Percentiles rank a stretch among this genome's conserved stretches.
Evolutionary conservation across 1,140 invertebrate species (phyloP).

Genomic region (Trachymyrmex septentrionalis): DNA sequence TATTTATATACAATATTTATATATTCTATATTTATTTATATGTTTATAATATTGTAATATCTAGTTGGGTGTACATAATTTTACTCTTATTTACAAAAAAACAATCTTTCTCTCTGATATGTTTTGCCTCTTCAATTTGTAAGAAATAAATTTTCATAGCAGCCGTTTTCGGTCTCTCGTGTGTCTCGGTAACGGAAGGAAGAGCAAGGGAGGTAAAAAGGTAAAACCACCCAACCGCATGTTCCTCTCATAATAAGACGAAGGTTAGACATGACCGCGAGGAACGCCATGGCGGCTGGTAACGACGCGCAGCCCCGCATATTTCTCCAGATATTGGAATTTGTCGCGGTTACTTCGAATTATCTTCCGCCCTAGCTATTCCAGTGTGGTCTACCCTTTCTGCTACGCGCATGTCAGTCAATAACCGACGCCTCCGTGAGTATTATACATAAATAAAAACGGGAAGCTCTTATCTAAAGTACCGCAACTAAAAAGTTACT

Average conservation of each 20-base stretch:
- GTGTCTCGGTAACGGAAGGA: conserved; percentile 10
- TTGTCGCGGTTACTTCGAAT: conserved; percentile 87
- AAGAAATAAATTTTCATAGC: conserved; percentile 17
- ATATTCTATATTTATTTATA: not conserved
- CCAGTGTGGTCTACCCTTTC: conserved; percentile 78
- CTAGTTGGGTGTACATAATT: not conserved
- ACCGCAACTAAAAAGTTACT: conserved; percentile 55
- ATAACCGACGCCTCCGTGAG: conserved; percentile 72
- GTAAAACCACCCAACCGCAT: conserved; percentile 68
- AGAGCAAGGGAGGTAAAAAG: conserved; percentile 47
- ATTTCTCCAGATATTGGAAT: conserved; percentile 86
- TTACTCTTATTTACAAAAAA: not conserved
- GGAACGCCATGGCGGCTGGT: conserved; percentile 81
- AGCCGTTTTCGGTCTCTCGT: conserved; percentile 17
- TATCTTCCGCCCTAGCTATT: conserved; percentile 85
- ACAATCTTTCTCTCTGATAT: not conserved
- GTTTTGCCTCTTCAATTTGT: not conserved
- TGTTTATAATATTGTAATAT: not conserved
- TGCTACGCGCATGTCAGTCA: conserved; percentile 75
- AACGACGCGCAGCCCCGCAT: conserved; percentile 82
- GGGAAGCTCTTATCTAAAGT: not conserved
- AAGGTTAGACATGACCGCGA: conserved; percentile 84
- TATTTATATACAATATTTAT: not conserved
- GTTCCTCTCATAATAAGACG: conserved; percentile 81
- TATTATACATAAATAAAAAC: conserved; percentile 52